Base-by-base conservation (phyloP, 2,888 invertebrate genomes). In the Cheilosia soror region DNA sequence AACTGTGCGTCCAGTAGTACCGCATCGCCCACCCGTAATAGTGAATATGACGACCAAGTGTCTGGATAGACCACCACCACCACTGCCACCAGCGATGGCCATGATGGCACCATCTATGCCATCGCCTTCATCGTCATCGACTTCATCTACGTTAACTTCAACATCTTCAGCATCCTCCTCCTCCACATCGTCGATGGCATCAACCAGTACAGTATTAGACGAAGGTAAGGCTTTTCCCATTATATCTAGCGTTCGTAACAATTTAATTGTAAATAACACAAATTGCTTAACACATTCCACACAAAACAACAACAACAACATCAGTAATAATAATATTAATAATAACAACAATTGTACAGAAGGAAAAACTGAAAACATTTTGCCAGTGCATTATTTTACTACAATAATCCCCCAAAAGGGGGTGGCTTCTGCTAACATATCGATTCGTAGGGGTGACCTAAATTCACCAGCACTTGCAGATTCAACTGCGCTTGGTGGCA, bases 1-100 rank as follows among this genome's bases (percentile, higher is more conserved):
- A 89, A 91, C 90, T 89, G 91, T 91, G 37, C 90, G 92, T 84
- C 92, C 91, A 66, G 90, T 92, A 63, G 83, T 91, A 89, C 49
- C 81, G 31, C 90, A 77, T 88, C 89, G 31, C 87, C 89, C 88
- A 33, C 88, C 85, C 2, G 63, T 68, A 6, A 89, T 84, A 29
- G 85, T 83, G 53, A 87, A 87, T 58, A 87, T 87, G 87, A 79
- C 88, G 49, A 86, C 81, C 25, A 87, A 87, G 53, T 86, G 82
- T 82, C 72, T 78, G 25, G 86, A 82, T n/a, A 69, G 86, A 7
- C 87, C 86, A 53, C 78, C 78, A 15, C 62, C 87, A 47, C 82
- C 86, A 37, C 66, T 85, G 13, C 85, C 85, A 27, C 66, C 69
- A 80, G 55, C 71, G 25, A 71, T 76, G 65, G 25, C 76, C 44